A percentile compares a stretch with the other conserved stretches of the same genome.
phyloP scores from a whole-genome alignment of 2,888 invertebrate species.

The Tupiocoris notatus region DNA sequence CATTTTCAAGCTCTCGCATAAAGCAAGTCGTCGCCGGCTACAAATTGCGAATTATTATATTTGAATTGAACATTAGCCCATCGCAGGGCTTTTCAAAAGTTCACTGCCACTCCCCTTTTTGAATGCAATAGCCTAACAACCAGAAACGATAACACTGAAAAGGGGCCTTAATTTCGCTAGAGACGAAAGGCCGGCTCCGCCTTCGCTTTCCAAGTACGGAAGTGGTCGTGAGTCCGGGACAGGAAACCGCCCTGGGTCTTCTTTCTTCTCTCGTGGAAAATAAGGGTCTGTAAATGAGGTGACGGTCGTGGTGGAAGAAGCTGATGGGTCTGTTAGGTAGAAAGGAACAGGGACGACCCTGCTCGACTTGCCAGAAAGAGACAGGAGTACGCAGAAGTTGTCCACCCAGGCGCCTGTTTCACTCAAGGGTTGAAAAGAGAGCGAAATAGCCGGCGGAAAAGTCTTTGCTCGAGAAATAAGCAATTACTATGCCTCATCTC shows the following conservation, averaged over 20 bases:
- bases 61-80: neutral
- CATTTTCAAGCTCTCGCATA: too few species aligned
- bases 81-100: neutral
- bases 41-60: neutral
- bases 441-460: neutral
- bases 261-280: constrained; percentile 2
- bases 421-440: constrained; percentile 7
- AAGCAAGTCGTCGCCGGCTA: too few species aligned
- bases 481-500: constrained; percentile 36
- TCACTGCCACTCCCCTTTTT: neutral
- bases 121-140: neutral
- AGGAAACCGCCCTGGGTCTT: neutral
- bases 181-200: neutral
- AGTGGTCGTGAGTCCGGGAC: neutral
- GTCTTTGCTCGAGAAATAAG: constrained; percentile 20
- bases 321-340: neutral
- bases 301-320: constrained; percentile 1
- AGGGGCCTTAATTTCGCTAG: neutral
- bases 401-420: neutral
- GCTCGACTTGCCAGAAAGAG: too few species aligned
- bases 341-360: neutral
- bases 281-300: constrained; percentile 34
- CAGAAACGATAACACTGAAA: neutral
- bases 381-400: neutral
- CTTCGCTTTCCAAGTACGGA: neutral